phyloP scores from a whole-genome alignment of 2,113 vertebrate genomes.

The Sturnus vulgaris region DNA sequence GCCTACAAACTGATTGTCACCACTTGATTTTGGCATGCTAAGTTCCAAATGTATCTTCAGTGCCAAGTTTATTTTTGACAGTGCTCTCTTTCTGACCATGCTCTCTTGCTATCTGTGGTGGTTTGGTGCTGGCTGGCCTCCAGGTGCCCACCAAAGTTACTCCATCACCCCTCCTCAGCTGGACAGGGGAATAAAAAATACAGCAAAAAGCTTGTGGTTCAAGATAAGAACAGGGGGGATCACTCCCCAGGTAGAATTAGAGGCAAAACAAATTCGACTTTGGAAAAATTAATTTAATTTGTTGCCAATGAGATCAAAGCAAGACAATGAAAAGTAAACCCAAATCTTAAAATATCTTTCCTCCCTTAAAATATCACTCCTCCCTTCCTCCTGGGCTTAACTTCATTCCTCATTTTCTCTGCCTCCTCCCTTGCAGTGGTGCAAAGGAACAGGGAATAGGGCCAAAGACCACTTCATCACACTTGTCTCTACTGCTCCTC shows the following conservation, averaged over 20 bases:
- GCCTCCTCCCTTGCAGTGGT: neutral
- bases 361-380: too few relatives aligned
- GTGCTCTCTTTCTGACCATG: neutral
- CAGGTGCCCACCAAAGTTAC: neutral
- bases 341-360: neutral
- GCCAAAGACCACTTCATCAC: neutral
- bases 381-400: neutral
- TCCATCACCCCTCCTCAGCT: neutral
- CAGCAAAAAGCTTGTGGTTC: neutral
- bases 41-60: neutral
- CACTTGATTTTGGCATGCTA: neutral
- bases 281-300: neutral
- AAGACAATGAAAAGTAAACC: neutral
- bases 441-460: neutral
- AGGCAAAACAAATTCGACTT: neutral
- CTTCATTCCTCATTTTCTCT: neutral
- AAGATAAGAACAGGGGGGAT: neutral
- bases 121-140: neutral
- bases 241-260: neutral
- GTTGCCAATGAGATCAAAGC: neutral
- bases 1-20: neutral
- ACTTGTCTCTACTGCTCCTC: neutral
- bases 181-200: neutral
- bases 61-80: neutral
- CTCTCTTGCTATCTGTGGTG: neutral